Base-by-base conservation (phyloP, 2,797 vertebrate species). In the Leptatherina wallacei region DNA sequence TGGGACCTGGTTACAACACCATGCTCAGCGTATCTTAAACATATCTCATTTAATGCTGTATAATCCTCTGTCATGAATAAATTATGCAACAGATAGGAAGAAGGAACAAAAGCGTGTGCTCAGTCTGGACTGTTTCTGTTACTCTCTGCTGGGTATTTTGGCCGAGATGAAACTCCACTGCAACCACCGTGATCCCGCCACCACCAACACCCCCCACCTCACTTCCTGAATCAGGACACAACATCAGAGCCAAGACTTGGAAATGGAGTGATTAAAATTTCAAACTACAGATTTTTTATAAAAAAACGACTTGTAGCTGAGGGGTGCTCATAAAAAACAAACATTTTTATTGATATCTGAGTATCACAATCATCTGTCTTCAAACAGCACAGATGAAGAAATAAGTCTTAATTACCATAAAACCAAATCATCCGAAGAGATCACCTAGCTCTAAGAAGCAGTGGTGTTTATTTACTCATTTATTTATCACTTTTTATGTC, bases 51-150 rank as follows among this genome's bases (percentile, higher is more conserved):
- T 78, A 75, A 61, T 82, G 73, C 85, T 81, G 82, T 67, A 77
- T 88, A 89, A 87, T 91, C 78, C 82, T 83, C 75, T 80, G 80
- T 85, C 85, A 91, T 82, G 69, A 88, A 82, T 79, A 87, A 75
- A 78, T 89, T 78, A 88, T 84, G 86, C 82, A 89, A 89, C 4
- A 75, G 42, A 83, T 73, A 71, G 35, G 80, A 88, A 86, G 33
- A 61, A 75, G 84, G 63, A 88, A 90, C 77, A 84, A 68, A 64
- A 57, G 56, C 69, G 62, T 81, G 75, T 69, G 73, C 60, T 72
- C 64, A 77, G 69, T 32, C 66, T 78, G 72, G 80, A 72, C 82
- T 85, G 77, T 90, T 87, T 89, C 82, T 87, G 85, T 88, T 82
- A 84, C 64, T 86, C 69, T 88, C 85, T 83, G 89, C 77, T 82